A percentile compares a stretch with the other conserved stretches of the same genome.
phyloP scores from a whole-genome alignment of 2,888 invertebrate species.

The Sipha maydis region DNA sequence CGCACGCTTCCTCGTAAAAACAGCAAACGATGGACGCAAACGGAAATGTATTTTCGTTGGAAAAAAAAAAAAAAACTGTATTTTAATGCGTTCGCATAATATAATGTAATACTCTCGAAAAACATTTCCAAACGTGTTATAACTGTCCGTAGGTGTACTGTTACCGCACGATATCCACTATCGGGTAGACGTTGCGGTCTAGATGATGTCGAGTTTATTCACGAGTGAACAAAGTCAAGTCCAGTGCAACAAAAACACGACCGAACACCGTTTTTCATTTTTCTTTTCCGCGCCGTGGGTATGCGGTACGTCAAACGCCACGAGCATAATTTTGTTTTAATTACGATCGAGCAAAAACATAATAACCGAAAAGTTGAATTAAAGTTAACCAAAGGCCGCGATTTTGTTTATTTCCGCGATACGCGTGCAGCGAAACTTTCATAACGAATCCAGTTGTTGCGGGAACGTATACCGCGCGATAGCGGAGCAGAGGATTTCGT shows the following conservation, averaged over 20 bases:
- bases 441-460: not conserved
- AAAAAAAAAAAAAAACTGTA: not conserved
- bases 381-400: not conserved
- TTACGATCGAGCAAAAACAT: constrained; percentile 4
- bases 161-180: no score
- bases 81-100: no score
- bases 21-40: not conserved
- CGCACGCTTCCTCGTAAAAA: not conserved
- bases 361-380: constrained; percentile 12
- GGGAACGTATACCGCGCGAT: no score
- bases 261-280: not conserved
- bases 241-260: not conserved
- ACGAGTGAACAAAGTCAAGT: not conserved
- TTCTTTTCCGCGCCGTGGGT: not conserved
- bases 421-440: not conserved
- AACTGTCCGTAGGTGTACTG: no score
- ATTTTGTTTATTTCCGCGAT: constrained; percentile 10
- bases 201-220: not conserved
- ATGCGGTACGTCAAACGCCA: constrained; percentile 13
- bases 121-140: no score
- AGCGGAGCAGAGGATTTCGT: no score
- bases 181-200: no score
- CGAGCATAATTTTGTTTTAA: constrained; percentile 17
- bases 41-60: not conserved
- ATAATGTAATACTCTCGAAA: no score